phyloP scores from a whole-genome alignment of 2,113 vertebrate species.

The Scytalopus superciliaris region DNA sequence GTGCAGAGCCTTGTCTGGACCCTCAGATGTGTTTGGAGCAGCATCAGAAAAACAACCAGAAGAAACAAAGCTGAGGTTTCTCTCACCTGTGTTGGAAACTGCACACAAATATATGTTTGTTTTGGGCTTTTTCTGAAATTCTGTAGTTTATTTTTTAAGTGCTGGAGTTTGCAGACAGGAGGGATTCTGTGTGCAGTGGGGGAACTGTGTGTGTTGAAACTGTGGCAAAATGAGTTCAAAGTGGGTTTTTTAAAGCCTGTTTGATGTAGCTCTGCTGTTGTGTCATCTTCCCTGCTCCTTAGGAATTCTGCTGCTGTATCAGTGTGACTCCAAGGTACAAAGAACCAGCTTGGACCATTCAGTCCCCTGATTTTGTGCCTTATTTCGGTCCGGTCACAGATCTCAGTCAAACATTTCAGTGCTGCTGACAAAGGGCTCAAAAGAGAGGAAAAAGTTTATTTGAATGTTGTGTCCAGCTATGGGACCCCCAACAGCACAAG shows the following conservation, averaged over 20 bases:
- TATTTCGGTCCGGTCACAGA: background rate
- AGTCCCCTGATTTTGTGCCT: background rate
- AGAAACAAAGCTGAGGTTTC: background rate
- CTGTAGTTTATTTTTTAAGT: background rate
- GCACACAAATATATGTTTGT: background rate
- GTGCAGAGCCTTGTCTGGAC: slow-evolving; percentile 8
- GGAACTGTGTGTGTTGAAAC: background rate
- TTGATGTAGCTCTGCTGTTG: background rate
- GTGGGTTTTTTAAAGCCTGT: background rate
- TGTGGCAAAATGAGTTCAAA: background rate
- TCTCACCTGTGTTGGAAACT: background rate
- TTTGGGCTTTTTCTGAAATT: background rate
- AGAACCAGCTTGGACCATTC: background rate
- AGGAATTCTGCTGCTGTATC: background rate
- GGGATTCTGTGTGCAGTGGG: background rate
- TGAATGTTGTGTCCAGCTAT: background rate
- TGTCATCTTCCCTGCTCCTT: background rate
- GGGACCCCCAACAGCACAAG: rapidly evolving
- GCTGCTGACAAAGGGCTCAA: background rate
- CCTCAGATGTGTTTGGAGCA: background rate
- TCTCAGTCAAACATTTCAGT: background rate
- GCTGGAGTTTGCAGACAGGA: background rate
- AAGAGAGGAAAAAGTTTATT: background rate
- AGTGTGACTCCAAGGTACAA: background rate
- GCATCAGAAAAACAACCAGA: background rate